Percentiles rank a stretch among this genome's conserved stretches.
phyloP scores from a whole-genome alignment of 2,797 vertebrate species.

The Parotocinclus haroldoi region DNA sequence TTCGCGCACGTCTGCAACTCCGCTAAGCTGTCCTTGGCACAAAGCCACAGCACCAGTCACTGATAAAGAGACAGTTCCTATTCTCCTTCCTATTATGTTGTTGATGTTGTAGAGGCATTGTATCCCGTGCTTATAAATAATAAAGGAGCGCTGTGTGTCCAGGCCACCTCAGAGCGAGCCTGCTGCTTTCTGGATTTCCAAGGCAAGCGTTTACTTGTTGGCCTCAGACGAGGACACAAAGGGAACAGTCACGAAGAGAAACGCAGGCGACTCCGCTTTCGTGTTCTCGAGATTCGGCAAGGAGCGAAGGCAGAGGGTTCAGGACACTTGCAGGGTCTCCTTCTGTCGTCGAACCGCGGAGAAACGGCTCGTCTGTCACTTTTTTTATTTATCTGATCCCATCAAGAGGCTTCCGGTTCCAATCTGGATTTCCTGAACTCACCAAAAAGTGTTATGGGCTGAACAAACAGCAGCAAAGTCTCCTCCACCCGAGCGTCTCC shows the following conservation, averaged over 20 bases:
- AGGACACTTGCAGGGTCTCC: too few species aligned
- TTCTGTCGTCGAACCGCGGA: too few species aligned
- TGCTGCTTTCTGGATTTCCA: constrained; percentile 21
- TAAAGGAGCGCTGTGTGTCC: constrained; percentile 28
- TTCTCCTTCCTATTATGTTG: constrained; percentile 41
- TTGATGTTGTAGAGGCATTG: constrained; percentile 21
- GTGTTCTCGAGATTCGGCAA: neutral
- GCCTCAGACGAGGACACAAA: constrained; percentile 9
- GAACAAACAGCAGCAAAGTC: constrained; percentile 59
- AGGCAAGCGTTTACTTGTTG: constrained; percentile 36
- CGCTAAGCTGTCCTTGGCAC: constrained; percentile 32
- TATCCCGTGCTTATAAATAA: constrained; percentile 44
- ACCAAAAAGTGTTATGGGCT: constrained; percentile 69
- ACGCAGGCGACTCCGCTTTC: constrained; percentile 16
- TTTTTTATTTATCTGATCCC: constrained; percentile 68
- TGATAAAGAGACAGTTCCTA: constrained; percentile 43
- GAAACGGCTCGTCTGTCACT: neutral
- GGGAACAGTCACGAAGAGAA: neutral
- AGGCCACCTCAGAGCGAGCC: constrained; percentile 10
- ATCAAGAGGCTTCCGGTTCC: constrained; percentile 64
- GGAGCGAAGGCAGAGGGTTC: neutral
- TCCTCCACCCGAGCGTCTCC: constrained; percentile 52
- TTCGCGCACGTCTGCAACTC: constrained; percentile 24
- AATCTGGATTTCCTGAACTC: constrained; percentile 74
- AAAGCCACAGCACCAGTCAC: constrained; percentile 26